Evolutionary conservation across 2,888 invertebrate genomes (phyloP).

Genomic region (Aporophyla lueneburgensis): DNA sequence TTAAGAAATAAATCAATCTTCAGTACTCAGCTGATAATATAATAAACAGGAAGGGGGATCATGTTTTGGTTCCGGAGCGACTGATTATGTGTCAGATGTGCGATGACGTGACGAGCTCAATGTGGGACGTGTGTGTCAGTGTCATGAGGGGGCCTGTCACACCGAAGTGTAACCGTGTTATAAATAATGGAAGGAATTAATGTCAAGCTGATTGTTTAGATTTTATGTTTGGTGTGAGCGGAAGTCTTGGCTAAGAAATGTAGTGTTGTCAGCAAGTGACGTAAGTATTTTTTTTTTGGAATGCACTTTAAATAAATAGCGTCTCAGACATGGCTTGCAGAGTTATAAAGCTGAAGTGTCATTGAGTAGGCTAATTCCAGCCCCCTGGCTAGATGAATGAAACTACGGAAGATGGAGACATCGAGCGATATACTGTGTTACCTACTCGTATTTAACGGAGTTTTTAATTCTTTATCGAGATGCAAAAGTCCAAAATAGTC

Average conservation of each 20-base stretch:
- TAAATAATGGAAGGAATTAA: conserved; percentile 2
- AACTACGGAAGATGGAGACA: too few relatives aligned
- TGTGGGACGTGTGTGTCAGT: conserved; percentile 71
- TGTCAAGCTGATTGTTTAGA: neutral
- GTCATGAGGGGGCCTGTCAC: conserved; percentile 58
- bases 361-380: neutral
- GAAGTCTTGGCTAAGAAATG: conserved; percentile 17
- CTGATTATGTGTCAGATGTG: conserved; percentile 76
- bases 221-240: conserved; percentile 26
- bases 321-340: neutral
- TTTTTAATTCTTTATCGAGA: too few relatives aligned
- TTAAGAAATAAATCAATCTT: conserved; percentile 51
- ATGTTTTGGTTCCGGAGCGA: conserved; percentile 72
- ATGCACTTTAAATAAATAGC: neutral
- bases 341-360: neutral
- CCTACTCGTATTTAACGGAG: too few relatives aligned
- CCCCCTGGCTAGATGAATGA: neutral
- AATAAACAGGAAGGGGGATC: conserved; percentile 74
- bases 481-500: neutral
- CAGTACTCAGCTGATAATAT: conserved; percentile 43
- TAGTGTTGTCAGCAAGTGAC: neutral
- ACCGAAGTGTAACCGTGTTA: conserved; percentile 50
- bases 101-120: conserved; percentile 72
- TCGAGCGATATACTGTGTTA: too few relatives aligned
- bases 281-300: neutral